Evolutionary conservation across 2,888 invertebrate species (phyloP).

Genomic region (Philhelius pedissequus): DNA sequence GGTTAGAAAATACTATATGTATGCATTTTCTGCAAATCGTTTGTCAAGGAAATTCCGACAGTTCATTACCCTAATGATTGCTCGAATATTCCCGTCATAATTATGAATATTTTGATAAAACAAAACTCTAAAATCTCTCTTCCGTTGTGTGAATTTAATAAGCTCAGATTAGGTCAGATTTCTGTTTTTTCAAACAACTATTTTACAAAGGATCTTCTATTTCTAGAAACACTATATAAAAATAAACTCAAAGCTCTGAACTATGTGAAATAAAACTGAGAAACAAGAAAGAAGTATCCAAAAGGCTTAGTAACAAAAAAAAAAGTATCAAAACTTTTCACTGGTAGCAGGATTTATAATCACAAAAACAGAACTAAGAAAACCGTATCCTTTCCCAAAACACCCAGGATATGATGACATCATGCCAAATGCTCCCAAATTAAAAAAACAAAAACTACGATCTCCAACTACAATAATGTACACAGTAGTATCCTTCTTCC

Average conservation of each 20-base stretch:
- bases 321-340: not conserved
- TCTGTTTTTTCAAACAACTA: not conserved
- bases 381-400: not conserved
- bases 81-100: no score
- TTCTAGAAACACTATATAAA: not conserved
- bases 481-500: not conserved
- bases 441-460: not conserved
- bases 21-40: no score
- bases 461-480: not conserved
- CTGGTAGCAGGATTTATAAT: not conserved
- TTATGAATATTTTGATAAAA: no score
- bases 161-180: no score
- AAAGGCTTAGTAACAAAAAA: not conserved
- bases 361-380: not conserved
- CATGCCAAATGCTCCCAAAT: slow-evolving; percentile 2
- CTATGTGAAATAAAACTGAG: not conserved
- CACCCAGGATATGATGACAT: slow-evolving; percentile 3
- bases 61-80: no score
- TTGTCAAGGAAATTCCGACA: no score
- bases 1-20: no score
- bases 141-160: no score
- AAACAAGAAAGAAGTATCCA: not conserved
- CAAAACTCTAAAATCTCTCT: no score
- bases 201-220: not conserved
- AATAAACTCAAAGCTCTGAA: not conserved